Evolutionary conservation across 2,113 vertebrate genomes (phyloP).

Genomic region (Pavo muticus): DNA sequence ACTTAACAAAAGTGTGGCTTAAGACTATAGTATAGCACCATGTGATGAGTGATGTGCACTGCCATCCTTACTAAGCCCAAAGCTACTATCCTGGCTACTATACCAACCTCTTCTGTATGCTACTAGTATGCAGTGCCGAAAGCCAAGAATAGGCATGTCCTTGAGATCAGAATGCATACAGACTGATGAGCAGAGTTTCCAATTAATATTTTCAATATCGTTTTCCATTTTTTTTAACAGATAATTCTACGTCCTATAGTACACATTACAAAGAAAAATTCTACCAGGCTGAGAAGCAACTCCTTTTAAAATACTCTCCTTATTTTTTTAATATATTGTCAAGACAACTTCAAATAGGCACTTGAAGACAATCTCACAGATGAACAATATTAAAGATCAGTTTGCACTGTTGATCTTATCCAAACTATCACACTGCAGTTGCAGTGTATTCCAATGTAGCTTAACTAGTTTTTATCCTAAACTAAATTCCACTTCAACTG

Average conservation of each 20-base stretch:
- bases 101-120: background rate
- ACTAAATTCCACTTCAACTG: background rate
- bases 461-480: background rate
- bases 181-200: background rate
- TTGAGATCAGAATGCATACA: background rate
- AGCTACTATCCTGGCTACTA: background rate
- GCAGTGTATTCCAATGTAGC: background rate
- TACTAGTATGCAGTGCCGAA: background rate
- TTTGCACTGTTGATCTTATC: background rate
- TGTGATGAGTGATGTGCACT: accelerated
- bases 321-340: background rate
- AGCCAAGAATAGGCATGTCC: background rate
- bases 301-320: background rate
- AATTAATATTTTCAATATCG: background rate
- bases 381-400: background rate
- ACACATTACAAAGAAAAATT: background rate
- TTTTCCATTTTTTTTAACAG: background rate
- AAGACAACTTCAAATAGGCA: background rate
- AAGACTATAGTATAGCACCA: background rate
- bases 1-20: background rate
- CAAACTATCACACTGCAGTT: background rate
- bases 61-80: background rate
- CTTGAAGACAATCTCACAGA: background rate
- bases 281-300: background rate
- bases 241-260: background rate